Conservation (phyloP, 2,113 vertebrate species). For the Papio anubis region DNA sequence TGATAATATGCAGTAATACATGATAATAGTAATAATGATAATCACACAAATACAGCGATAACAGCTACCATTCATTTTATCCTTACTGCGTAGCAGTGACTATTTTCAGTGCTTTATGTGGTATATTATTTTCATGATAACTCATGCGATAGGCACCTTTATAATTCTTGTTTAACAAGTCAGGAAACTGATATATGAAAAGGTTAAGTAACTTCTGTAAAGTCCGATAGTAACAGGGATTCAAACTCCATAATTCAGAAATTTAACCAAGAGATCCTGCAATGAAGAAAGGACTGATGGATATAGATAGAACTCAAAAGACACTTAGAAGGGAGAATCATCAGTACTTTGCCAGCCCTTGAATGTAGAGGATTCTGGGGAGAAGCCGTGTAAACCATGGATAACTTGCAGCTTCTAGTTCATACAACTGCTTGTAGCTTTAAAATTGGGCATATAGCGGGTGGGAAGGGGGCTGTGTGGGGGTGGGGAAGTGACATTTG, state of each 20-base stretch:
- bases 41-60: not conserved
- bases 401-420: not conserved
- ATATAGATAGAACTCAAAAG: not conserved
- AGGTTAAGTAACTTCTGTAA: not conserved
- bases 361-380: not conserved
- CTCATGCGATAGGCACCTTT: not conserved
- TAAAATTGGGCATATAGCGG: not conserved
- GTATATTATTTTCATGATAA: not conserved
- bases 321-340: not conserved
- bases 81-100: not conserved
- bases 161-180: not conserved
- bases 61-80: not conserved
- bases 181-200: not conserved
- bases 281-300: not conserved
- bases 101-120: no score
- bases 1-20: not conserved
- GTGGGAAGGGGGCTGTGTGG: not conserved
- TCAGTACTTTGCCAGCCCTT: not conserved
- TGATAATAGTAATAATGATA: not conserved
- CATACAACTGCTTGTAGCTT: not conserved
- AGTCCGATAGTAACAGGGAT: not conserved
- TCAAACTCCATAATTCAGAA: not conserved
- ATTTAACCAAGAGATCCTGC: not conserved
- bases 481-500: accelerated
- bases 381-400: not conserved